Evolutionary conservation across 2,113 vertebrate species (phyloP).

Genomic region (Peromyscus californicus): DNA sequence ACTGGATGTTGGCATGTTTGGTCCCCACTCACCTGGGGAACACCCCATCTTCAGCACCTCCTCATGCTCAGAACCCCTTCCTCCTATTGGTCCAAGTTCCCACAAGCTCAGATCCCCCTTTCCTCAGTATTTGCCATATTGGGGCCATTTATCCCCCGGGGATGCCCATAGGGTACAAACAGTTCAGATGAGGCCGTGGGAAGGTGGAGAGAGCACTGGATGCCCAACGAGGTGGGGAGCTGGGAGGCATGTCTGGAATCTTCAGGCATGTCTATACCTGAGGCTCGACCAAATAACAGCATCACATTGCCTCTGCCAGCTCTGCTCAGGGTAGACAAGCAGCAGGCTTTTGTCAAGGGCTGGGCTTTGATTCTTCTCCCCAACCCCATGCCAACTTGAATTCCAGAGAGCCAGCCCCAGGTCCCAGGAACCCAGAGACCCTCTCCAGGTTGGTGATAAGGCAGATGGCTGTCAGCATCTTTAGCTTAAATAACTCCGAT

Average conservation of each 20-base stretch:
- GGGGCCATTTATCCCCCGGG: background rate
- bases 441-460: constrained; percentile 45
- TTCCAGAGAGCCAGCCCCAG: constrained; percentile 7
- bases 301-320: constrained; percentile 38
- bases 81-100: background rate
- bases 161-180: background rate
- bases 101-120: background rate
- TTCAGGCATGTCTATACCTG: constrained; percentile 84
- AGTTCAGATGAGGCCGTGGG: background rate
- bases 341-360: background rate
- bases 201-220: background rate
- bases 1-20: background rate
- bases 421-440: constrained; percentile 38
- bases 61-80: background rate
- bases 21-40: background rate
- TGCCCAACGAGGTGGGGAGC: background rate
- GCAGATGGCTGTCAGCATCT: background rate
- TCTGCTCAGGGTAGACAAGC: constrained; percentile 6
- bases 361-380: background rate
- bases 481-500: background rate
- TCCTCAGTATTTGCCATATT: background rate
- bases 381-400: background rate
- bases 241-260: constrained; percentile 84
- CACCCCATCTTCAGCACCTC: background rate
- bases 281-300: constrained; percentile 35